Percentiles rank a stretch among this genome's conserved stretches.
These are phyloP conservation scores for Solenopsis invicta DNA, from an alignment of 1,140 invertebrate species.

Conservation along the genomic window DNA sequence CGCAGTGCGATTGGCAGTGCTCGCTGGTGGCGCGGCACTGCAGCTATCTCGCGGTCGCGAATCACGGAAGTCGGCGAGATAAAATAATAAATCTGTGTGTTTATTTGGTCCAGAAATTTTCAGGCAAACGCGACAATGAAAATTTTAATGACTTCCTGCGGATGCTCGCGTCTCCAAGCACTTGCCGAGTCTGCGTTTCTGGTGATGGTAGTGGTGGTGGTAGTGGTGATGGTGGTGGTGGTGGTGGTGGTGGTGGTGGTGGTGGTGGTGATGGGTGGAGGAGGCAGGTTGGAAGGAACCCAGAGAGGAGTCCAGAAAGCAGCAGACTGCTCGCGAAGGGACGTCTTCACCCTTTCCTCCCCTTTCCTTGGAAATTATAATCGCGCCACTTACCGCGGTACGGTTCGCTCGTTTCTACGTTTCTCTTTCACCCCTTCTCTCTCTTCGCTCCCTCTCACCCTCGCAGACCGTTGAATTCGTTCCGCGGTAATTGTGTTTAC, in stretches of 20 bases:
- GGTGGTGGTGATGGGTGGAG: neutral
- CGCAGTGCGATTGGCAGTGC: conserved; percentile 36
- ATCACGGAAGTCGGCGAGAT: conserved; percentile 23
- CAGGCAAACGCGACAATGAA: conserved; percentile 69
- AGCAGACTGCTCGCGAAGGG: conserved; percentile 73
- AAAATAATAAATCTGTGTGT: conserved; percentile 65
- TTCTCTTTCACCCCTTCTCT: conserved; percentile 54
- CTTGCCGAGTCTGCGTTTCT: conserved; percentile 66
- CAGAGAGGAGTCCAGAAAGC: conserved; percentile 32
- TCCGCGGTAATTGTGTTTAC: conserved; percentile 79
- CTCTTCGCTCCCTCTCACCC: neutral
- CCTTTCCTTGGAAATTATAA: conserved; percentile 78
- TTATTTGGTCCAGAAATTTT: conserved; percentile 74
- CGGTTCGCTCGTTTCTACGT: conserved; percentile 66
- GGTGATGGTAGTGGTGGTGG: neutral
- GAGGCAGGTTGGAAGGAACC: conserved; percentile 42
- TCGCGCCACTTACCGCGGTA: conserved; percentile 78
- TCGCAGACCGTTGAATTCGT: conserved; percentile 66
- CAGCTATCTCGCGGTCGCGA: neutral
- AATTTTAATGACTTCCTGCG: conserved; percentile 77
- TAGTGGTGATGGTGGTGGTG: neutral
- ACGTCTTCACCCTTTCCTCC: conserved; percentile 68
- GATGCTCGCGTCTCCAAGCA: conserved; percentile 70
- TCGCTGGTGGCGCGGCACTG: conserved; percentile 11
- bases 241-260: too few species aligned